phyloP scores from a whole-genome alignment of 2,113 vertebrate genomes.

The Centropus bengalensis region DNA sequence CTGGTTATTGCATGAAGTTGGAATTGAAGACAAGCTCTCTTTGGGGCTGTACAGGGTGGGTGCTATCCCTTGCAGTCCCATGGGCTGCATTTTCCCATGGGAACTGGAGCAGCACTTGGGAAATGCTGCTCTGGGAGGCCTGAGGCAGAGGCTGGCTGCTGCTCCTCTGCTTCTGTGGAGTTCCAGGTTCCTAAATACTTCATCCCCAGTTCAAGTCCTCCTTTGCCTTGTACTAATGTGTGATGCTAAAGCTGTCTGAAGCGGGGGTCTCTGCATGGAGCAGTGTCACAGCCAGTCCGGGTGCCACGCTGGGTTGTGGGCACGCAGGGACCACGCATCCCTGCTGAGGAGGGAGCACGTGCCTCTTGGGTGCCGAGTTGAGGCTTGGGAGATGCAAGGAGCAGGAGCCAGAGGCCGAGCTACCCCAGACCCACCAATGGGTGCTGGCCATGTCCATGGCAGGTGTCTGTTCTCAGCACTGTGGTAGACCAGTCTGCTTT shows the following conservation, averaged over 20 bases:
- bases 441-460: neutral
- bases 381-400: neutral
- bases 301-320: neutral
- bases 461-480: neutral
- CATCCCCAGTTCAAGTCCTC: neutral
- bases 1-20: neutral
- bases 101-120: neutral
- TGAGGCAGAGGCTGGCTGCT: neutral
- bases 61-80: neutral
- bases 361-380: neutral
- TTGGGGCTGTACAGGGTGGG: neutral
- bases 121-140: neutral
- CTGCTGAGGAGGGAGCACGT: fast-evolving
- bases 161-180: neutral
- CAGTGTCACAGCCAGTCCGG: neutral
- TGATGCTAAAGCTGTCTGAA: neutral
- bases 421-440: neutral
- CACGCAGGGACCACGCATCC: neutral
- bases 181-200: neutral
- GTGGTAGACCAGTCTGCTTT: neutral
- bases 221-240: neutral
- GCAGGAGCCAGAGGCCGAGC: neutral
- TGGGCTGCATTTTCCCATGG: neutral
- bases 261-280: neutral
- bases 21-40: neutral